Evolutionary conservation across 2,797 vertebrate species (phyloP), one percentile per base, ranked within the genome.

Genomic region (Sebastes hubbsi): DNA sequence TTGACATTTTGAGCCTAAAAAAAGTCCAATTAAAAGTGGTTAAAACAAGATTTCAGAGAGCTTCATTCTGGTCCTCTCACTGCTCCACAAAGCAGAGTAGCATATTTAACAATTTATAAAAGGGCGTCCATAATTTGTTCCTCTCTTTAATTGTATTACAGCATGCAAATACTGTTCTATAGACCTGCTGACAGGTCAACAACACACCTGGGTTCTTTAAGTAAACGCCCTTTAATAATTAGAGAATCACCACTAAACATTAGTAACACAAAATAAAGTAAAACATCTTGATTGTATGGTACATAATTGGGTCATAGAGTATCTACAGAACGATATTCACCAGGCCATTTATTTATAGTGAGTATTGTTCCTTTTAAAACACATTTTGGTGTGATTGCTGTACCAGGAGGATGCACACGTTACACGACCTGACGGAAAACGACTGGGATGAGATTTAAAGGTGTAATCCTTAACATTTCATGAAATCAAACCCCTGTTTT

Each of bases 321-420:
- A 61, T 74, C 73, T 71, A 77, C 69, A 88, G 36, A 32, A 34
- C 67, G 62, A 75, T 61, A 86, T 46, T 75, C 79, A 82, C 54
- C 59, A 61, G 49, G 72, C 52, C 27, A 77, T 73, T 72, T 1
- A 68, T 70, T 55, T 75, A 30, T 24, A 77, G 69, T 59, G 49
- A 69, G 59, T 60, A 60, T 12, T 13, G 10, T 32, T 68, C 34
- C 12, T 69, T 54, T 36, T 13, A 22, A 56, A 56, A 46, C 22
- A 38, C 10, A 24, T 42, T 56, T 70, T 27, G 66, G 65, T 67
- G 64, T 8, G 34, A 67, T 29, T 64, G 61, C 34, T 68, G 75
- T 32, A 60, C 30, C 9, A 13, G 62, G 13, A 65, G 8, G n/a
- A 56, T 10, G 25, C 24, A 29, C n/a, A 14, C 63, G 10, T 34